Base-by-base conservation (phyloP, 2,113 vertebrate genomes). In the Orientallactaga bullata region DNA sequence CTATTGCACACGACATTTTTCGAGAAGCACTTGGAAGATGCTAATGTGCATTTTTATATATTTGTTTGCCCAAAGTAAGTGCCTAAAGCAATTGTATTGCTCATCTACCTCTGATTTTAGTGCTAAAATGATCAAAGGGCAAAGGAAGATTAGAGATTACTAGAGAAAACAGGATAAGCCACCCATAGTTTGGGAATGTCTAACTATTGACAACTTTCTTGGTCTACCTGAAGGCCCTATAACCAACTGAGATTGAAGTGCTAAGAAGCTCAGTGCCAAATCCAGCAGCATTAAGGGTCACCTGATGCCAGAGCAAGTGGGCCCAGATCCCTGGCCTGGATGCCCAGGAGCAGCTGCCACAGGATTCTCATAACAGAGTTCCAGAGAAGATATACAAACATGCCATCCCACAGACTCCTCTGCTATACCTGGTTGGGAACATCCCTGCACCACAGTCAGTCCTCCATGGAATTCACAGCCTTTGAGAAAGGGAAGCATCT, bases 121-220 rank as follows among this genome's bases (percentile, higher is more conserved):
- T 87, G 81, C 66, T 90, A 74, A 95, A 91, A 90, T 78, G 84
- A 94, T 39, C 55, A 61, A 85, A 55, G 18, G 55, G 58, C 79
- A 80, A 91, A 89, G 72, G 26, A 90, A 94, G 30, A 20, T 90
- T 83, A 77, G 51, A 89, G 92, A 58, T 90, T 93, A 89, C 61
- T 90, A 86, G 68, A 77, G 72, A 87, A 97, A 97, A 96, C 81
- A 93, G 90, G 84, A 86, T 92, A 84, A 91, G 85, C 13, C 66
- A 63, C n/a, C 94, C 86, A 71, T n/a, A 28, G 85, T 89, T 93
- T 93, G 89, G 61, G 76, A 88, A 96, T 95, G 72, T 82, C 76
- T 92, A 90, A 58, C 42, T 94, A 55, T 90, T 95, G 91, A 90
- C 86, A 92, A 47, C 79, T 90, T 89, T 82, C 84, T 97, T 77